Evolutionary conservation across 37 sponge, comb jelly and placozoan genomes (phyloP), one percentile per base, ranked within the genome.

Genomic region (Axinella damicornis): DNA sequence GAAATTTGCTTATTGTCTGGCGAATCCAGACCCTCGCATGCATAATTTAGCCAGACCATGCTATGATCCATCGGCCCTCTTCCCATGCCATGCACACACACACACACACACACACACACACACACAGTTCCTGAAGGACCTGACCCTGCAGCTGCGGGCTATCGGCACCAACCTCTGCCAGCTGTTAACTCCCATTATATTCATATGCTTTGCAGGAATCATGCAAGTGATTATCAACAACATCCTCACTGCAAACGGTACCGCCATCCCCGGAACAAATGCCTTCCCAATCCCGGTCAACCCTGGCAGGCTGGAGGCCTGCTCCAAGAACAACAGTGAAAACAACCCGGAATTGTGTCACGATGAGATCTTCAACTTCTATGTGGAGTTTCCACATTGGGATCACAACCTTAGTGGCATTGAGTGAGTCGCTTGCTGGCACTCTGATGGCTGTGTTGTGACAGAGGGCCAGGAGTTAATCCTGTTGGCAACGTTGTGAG

Each of bases 161-260:
- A 52, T 65, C 32, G 78, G 41, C 15, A 85, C 86, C 85, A 85
- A 80, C 40, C 30, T 93, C 33, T 93, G 94, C 74, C 94, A 93
- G 79, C 58, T 93, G 21, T 73, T 93, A 13, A 89, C 83, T 76
- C 94, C 94, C 1, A 27, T 86, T 5, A 67, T 89, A 31, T 81
- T 93, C 74, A 68, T 93, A 28, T 21, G 37, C 22, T 86, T 93
- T 75, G 90, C 86, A 0, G 94, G 94, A 2, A 53, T 93, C 58
- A 86, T 93, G 77, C 94, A 93, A 69, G 55, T 93, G 24, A 76
- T 93, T 39, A 53, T 87, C 62, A 93, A 93, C 68, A 27, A 53
- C 31, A 61, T 89, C 20, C 64, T 89, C 15, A 35, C 30, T 24
- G 33, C 33, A 52, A 71, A 83, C 34, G 24, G 32, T 40, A 32